Conservation (phyloP, 1,140 invertebrate genomes). For the Drosophila equinoxialis region DNA sequence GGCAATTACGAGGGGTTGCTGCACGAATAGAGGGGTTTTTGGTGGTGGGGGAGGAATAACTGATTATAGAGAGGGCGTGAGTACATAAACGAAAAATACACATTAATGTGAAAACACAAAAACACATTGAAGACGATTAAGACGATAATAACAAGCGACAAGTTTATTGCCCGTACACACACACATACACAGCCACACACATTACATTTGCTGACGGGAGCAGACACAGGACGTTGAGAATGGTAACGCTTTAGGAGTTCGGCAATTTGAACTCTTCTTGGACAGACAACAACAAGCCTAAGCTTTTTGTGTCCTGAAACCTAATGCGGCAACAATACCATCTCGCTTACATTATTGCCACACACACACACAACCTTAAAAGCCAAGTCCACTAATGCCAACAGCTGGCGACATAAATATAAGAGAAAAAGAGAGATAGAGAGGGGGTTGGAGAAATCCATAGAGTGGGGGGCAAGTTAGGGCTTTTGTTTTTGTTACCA, state of each 20-base stretch:
- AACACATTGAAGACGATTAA: conserved; percentile 74
- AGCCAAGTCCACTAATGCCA: conserved; percentile 78
- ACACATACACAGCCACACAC: conserved; percentile 50
- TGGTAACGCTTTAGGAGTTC: conserved; percentile 34
- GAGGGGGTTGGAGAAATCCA: background rate
- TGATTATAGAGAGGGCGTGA: conserved; percentile 24
- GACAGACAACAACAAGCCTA: conserved; percentile 50
- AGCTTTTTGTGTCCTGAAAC: conserved; percentile 76
- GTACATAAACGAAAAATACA: conserved; percentile 50
- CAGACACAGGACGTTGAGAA: conserved; percentile 8
- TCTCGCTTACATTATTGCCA: conserved; percentile 54
- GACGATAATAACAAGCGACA: conserved; percentile 81
- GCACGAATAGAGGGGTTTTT: conserved; percentile 1
- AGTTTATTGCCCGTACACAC: conserved; percentile 72
- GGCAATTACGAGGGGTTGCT: conserved; percentile 61
- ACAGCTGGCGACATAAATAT: conserved; percentile 80
- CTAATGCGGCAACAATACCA: conserved; percentile 68
- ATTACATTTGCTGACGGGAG: conserved; percentile 17
- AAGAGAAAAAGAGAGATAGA: conserved; percentile 22
- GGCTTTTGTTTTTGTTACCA: conserved; percentile 10
- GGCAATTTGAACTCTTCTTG: conserved; percentile 52
- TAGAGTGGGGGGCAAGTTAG: background rate
- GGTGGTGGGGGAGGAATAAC: background rate
- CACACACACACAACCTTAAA: conserved; percentile 66
- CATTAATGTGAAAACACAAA: conserved; percentile 48